phyloP scores from a whole-genome alignment of 2,888 invertebrate genomes.

The Auanema sp. region DNA sequence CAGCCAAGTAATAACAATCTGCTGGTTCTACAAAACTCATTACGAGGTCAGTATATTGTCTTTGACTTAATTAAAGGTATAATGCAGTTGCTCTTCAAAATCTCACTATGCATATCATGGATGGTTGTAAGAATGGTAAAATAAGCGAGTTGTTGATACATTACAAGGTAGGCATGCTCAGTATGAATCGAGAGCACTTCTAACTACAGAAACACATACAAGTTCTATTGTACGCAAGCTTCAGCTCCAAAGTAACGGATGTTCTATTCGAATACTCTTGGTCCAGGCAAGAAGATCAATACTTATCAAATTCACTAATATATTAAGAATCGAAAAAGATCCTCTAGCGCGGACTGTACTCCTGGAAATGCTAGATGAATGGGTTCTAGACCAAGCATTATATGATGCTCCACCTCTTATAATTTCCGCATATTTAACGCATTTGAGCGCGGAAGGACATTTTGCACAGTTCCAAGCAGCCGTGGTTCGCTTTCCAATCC shows the following conservation, averaged over 20 bases:
- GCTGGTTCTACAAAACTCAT: background rate
- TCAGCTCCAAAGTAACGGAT: background rate
- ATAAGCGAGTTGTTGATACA: conserved; percentile 47
- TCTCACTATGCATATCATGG: conserved; percentile 49
- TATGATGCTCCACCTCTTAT: conserved; percentile 70
- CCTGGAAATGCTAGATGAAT: conserved; percentile 74
- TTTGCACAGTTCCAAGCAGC: conserved; percentile 75
- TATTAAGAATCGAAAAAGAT: conserved; percentile 65
- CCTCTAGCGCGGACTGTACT: conserved; percentile 73
- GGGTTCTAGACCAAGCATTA: conserved; percentile 48
- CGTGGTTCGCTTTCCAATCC: conserved; percentile 76
- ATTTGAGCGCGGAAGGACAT: conserved; percentile 70
- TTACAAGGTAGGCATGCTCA: conserved; percentile 38
- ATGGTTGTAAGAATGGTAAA: conserved; percentile 36
- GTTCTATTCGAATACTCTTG: background rate
- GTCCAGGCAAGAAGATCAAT: background rate
- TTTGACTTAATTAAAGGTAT: background rate
- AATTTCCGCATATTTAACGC: conserved; percentile 72
- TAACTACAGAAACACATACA: background rate
- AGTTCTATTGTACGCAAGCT: background rate
- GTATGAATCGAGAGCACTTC: background rate
- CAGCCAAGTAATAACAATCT: conserved; percentile 4
- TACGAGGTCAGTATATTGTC: background rate
- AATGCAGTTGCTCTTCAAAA: conserved; percentile 15
- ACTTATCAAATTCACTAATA: no score